phyloP scores from a whole-genome alignment of 2,888 invertebrate species.

The Rhyacophila evoluta region DNA sequence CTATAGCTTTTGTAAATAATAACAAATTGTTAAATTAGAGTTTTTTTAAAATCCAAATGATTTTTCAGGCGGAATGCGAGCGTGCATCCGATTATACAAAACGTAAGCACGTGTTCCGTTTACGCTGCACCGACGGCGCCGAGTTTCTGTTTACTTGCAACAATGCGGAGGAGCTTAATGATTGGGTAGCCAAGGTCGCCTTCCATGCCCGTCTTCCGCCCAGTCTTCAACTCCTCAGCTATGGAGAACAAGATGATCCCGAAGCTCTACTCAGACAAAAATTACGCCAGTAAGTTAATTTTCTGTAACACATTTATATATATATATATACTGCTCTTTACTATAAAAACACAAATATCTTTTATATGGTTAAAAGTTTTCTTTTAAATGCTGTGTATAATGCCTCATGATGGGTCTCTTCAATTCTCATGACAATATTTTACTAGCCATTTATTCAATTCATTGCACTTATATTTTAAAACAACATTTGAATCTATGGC shows the following conservation, averaged over 20 bases:
- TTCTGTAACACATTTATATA: too few species aligned
- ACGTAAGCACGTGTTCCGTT: conserved; percentile 91
- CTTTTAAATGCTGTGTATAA: too few species aligned
- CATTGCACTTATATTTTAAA: too few species aligned
- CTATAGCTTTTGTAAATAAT: too few species aligned
- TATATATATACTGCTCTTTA: too few species aligned
- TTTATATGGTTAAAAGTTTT: too few species aligned
- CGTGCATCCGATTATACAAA: conserved; percentile 96
- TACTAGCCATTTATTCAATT: too few species aligned
- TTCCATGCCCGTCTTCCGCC: conserved; percentile 95
- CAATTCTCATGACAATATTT: too few species aligned
- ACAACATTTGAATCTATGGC: too few species aligned
- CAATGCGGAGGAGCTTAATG: conserved; percentile 80
- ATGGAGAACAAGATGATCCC: conserved; percentile 70
- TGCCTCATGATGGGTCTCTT: too few species aligned
- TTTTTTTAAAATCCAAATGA: background rate
- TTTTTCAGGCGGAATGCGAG: conserved; percentile 82
- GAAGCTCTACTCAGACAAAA: conserved; percentile 60
- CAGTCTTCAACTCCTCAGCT: conserved; percentile 87
- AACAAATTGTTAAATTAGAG: too few species aligned
- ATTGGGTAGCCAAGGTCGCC: conserved; percentile 92
- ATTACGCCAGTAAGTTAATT: conserved; percentile 55
- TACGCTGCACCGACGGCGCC: conserved; percentile 89
- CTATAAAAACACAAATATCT: too few species aligned
- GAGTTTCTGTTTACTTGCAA: conserved; percentile 91